phyloP scores from a whole-genome alignment of 2,797 vertebrate species.

The Valencia hispanica region DNA sequence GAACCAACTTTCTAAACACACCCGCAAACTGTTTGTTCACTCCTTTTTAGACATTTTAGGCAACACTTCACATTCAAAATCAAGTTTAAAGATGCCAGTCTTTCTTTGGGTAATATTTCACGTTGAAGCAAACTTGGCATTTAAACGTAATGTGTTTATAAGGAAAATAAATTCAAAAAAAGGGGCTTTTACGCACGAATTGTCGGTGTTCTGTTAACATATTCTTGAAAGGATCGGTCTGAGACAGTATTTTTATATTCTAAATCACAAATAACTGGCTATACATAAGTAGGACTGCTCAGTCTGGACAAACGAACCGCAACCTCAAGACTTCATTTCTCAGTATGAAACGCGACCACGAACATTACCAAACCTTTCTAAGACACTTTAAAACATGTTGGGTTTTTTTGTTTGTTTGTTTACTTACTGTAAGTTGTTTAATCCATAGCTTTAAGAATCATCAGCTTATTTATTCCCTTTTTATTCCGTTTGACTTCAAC shows the following conservation, averaged over 20 bases:
- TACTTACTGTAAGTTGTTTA: slow-evolving; percentile 53
- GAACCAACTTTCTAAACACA: slow-evolving; percentile 18
- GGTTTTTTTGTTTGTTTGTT: too few relatives aligned
- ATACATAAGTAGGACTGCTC: rapidly evolving
- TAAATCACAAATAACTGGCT: not conserved
- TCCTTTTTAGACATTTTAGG: not conserved
- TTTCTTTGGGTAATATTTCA: not conserved
- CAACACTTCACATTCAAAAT: not conserved
- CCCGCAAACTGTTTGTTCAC: not conserved
- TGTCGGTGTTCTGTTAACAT: not conserved
- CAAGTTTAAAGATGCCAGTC: not conserved
- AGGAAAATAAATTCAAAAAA: not conserved
- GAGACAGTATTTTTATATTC: rapidly evolving
- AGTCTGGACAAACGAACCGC: not conserved
- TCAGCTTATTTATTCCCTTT: rapidly evolving
- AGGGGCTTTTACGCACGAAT: slow-evolving; percentile 38
- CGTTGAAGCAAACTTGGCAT: not conserved
- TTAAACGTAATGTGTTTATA: not conserved
- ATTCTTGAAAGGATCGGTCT: not conserved
- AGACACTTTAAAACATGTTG: not conserved
- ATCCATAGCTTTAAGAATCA: slow-evolving; percentile 33
- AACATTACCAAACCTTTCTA: not conserved
- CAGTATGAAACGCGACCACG: not conserved
- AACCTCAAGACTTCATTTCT: not conserved
- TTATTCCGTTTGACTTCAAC: not conserved